Base-by-base conservation (phyloP, 2,113 vertebrate species). In the Monarcha castaneiventris region DNA sequence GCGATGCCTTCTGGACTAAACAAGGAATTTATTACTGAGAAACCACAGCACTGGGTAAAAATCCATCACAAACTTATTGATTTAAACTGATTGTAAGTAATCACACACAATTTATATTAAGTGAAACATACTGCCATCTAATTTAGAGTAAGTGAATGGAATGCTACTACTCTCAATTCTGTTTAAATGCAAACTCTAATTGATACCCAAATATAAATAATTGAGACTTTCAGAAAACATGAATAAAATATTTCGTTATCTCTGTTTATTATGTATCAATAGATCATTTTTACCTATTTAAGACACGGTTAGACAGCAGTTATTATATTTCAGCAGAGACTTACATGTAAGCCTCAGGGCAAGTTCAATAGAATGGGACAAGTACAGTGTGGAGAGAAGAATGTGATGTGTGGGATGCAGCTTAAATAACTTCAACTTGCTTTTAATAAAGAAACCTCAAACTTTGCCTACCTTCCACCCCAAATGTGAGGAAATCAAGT, bases 1-100 rank as follows among this genome's bases (percentile, higher is more conserved):
- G 84, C 6, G 0, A 94, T 94, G 88, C 90, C 93, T 96, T 92
- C 92, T 95, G 94, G 94, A 95, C 93, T 94, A 95, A 97, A 96
- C 75, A 96, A 87, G 92, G 92, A 88, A 95, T 97, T 96, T 96
- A 96, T 97, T 97, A 93, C 83, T 55, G 80, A 90, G 90, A 92
- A 95, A 92, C 88, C 71, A 95, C 80, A 87, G 96, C 83, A 96
- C 74, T 17, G 88, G 76, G 69, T 89, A 97, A 97, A 94, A 97
- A 97, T 97, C 97, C 89, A 97, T 96, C 94, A 96, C 92, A 96
- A 97, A 97, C 59, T 89, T 95, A 97, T 97, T 97, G 97, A 96
- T 94, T 97, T 97, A 95, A 96, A 87, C 92, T 95, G 96, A 96
- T 97, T 96, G 93, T 93, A 97, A 96, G 95, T 96, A 95, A 97